These are phyloP conservation scores for Erythrolamprus reginae DNA, from an alignment of 2,113 vertebrate genomes.

Conservation along the genomic window DNA sequence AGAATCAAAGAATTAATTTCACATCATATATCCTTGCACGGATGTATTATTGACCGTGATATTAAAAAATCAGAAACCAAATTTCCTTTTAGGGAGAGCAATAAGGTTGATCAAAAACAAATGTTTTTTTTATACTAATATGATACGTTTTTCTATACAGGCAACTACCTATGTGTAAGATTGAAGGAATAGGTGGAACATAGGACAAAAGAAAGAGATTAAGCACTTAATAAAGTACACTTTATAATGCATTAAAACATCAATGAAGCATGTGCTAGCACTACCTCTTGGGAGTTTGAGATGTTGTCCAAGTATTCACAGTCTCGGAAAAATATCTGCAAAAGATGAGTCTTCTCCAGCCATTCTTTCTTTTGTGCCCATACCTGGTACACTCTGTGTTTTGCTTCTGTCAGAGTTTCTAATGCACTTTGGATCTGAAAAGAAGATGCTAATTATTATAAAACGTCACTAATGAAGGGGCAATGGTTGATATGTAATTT, in stretches of 20 bases:
- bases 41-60: not conserved
- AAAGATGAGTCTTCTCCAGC: constrained; percentile 69
- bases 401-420: constrained; percentile 60
- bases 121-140: not conserved
- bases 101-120: not conserved
- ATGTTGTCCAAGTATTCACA: constrained; percentile 71
- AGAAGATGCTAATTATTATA: constrained; percentile 7
- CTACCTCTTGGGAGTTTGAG: constrained; percentile 79
- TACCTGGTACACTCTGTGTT: constrained; percentile 65
- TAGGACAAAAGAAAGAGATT: not conserved
- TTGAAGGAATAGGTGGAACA: not conserved
- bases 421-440: constrained; percentile 73
- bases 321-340: constrained; percentile 82
- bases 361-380: constrained; percentile 76
- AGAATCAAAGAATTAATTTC: not conserved
- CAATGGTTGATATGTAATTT: not conserved
- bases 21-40: not conserved
- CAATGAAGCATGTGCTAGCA: not conserved
- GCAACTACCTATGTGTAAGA: not conserved
- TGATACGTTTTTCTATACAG: no score
- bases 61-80: not conserved
- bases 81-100: not conserved
- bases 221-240: not conserved
- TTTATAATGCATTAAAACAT: not conserved
- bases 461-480: not conserved